phyloP scores from a whole-genome alignment of 2,113 vertebrate species.

The Cebidichthys violaceus region DNA sequence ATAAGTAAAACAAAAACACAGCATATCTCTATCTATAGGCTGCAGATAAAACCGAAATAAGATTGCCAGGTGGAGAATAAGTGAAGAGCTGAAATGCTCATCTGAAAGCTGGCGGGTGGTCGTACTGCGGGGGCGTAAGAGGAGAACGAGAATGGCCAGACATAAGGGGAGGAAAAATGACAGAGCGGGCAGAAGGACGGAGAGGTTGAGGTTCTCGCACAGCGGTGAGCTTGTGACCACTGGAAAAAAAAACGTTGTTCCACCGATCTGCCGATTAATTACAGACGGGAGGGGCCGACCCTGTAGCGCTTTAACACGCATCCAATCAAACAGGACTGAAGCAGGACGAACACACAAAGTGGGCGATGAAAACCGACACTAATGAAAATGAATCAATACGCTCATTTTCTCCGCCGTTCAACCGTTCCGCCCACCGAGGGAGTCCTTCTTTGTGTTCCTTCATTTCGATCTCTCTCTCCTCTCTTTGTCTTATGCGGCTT shows the following conservation, averaged over 20 bases:
- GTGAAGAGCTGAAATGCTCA: conserved; percentile 18
- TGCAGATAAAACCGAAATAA: conserved; percentile 14
- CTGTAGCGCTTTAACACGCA: conserved; percentile 19
- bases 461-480: background rate
- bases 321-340: conserved; percentile 45
- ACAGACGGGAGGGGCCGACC: conserved; percentile 19
- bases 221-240: conserved; percentile 12
- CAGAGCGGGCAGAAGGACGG: conserved; percentile 1
- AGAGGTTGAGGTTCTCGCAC: conserved; percentile 23
- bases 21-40: background rate
- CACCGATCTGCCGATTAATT: conserved; percentile 58
- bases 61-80: conserved; percentile 10
- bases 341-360: conserved; percentile 20
- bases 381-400: conserved; percentile 63
- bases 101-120: conserved; percentile 47
- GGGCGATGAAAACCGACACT: conserved; percentile 40
- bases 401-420: conserved; percentile 39
- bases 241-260: conserved; percentile 34
- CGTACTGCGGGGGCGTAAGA: background rate
- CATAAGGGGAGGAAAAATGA: conserved; percentile 31
- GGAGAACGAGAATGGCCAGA: conserved; percentile 13
- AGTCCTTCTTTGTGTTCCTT: background rate
- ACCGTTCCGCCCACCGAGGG: background rate
- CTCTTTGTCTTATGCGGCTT: conserved; percentile 1
- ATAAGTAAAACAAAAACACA: background rate